Evolutionary conservation across 1,140 invertebrate genomes (phyloP), one percentile per base, ranked within the genome.

Genomic region (Lasioglossum baleicum): DNA sequence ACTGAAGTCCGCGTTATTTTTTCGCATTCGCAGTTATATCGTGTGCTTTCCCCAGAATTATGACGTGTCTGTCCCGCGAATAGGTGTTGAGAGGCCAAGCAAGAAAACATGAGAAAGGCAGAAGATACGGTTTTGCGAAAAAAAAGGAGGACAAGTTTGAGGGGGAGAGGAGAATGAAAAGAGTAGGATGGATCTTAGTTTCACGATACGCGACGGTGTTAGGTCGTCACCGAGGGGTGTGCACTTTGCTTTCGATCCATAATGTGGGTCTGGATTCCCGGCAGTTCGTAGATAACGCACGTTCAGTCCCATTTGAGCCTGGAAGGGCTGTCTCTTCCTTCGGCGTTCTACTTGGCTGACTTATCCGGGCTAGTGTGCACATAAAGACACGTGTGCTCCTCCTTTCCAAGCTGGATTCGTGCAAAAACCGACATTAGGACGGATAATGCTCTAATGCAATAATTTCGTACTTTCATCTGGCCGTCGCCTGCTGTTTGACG

Each of bases 171-270:
- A 5, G 15, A 51, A 17, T n/a, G 58, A 44, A 77, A 44, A 65
- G 40, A 65, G 63, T 66, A 66, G 64, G 40, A n/a, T 10, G 40
- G 64, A 40, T 73, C 20, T 66, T 66, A 40, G 70, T 75, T 83
- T 53, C 51, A 56, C 56, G 72, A 83, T 83, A 83, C 75, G 74
- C 61, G 77, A 70, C 65, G 78, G 65, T 71, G 78, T 66, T 71
- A 79, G 84, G 75, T 84, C 51, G 80, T 35, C 58, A 83, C 42
- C 83, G 83, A 81, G 88, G 68, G 70, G 82, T 81, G 87, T 87
- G 85, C 63, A 79, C 71, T 82, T 82, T 75, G 80, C 75, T 84
- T 82, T 79, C 81, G 71, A 84, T 84, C 67, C 75, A 65, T 77
- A 85, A 84, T 69, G 72, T 58, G 63, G 56, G 48, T 44, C 76